Evolutionary conservation across 2,797 vertebrate species (phyloP).

Genomic region (Crax fasciolata): DNA sequence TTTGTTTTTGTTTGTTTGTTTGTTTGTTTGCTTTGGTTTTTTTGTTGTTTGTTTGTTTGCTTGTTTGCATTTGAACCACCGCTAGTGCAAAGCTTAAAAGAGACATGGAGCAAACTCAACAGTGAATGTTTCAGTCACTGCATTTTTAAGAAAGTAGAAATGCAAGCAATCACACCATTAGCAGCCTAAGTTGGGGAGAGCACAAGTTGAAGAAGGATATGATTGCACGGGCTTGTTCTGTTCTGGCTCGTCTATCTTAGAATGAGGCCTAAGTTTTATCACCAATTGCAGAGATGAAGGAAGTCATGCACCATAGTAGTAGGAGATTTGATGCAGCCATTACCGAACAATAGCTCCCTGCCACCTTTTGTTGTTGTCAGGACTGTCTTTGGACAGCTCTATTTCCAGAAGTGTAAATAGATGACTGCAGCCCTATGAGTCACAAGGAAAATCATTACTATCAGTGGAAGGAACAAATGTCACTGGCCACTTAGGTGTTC

Average conservation of each 20-base stretch:
- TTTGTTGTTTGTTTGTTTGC: neutral
- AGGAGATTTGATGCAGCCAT: neutral
- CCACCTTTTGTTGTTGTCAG: neutral
- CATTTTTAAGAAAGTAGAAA: neutral
- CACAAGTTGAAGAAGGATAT: neutral
- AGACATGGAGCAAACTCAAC: neutral
- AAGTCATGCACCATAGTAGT: neutral
- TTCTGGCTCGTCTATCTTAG: neutral
- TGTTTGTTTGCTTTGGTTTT: neutral
- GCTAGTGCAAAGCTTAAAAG: neutral
- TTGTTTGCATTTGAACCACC: neutral
- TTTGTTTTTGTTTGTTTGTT: neutral
- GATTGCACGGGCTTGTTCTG: neutral
- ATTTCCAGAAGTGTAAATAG: neutral
- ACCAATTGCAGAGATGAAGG: neutral
- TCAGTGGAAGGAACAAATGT: neutral
- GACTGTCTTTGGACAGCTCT: neutral
- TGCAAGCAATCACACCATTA: slow-evolving; percentile 40
- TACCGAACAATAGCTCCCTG: neutral
- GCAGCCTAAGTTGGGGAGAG: slow-evolving; percentile 21
- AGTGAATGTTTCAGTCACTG: slow-evolving; percentile 22
- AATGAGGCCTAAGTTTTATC: neutral
- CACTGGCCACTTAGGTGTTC: neutral
- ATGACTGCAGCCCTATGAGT: neutral
- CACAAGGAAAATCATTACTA: neutral